Evolutionary conservation across 2,888 invertebrate species (phyloP), one percentile per base, ranked within the genome.

Genomic region (Ethmia dodecea): DNA sequence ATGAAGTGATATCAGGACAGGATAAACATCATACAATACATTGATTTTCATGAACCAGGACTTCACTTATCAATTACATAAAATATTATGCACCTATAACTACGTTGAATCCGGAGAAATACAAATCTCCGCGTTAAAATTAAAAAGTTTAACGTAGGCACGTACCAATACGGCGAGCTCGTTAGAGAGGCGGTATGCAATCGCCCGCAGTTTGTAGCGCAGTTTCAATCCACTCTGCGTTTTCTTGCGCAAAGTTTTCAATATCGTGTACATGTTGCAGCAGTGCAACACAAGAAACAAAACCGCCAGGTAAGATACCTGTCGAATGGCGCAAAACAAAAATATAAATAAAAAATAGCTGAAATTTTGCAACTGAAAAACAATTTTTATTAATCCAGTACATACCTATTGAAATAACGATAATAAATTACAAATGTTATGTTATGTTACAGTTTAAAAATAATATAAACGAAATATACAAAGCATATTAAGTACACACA

Each of bases 211-310:
- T 52, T 88, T 87, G 77, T 90, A 90, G 22, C 88, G 86, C 43
- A 90, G 87, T 70, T 89, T 89, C 64, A 88, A 72, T 37, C 88
- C 79, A 48, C 88, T 86, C 45, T 86, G 78, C 36, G 87, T 87
- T 86, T 98, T 98, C 79, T 95, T 94, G 45, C 94, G 94, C 61
- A 98, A 92, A 15, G 96, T 95, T 83, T 92, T 88, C 45, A 94
- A 87, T 13, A 97, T 94, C 24, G 98, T 98, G 38, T 91, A 89
- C 45, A 92, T 91, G 83, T 99, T 99, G 50, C 97, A 96, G 59
- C 93, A 81, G 81, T 96, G 97, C 47, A 99, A 88, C 52, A 94
- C 73, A 49, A 97, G 89, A 78, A 98, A 98, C 79, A 96, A 90
- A 35, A 89, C 83, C 60, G 94, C 91, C 62, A 98, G 87, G 45